phyloP scores from a whole-genome alignment of 2,888 invertebrate species.

The Sialis fuliginosa region DNA sequence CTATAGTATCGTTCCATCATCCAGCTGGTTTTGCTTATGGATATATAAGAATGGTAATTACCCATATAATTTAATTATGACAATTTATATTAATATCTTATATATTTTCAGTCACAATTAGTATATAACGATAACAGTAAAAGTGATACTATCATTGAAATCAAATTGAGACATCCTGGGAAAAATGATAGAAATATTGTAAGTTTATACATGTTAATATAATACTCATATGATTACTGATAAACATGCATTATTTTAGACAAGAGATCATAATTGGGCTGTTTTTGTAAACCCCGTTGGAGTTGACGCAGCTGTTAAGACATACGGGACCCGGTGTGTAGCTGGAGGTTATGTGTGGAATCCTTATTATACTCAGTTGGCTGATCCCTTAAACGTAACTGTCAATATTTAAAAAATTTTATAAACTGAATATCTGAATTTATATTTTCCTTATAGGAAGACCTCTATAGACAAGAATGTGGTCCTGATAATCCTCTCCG shows the following conservation, averaged over 20 bases:
- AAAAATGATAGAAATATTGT: conserved; percentile 66
- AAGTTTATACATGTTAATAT: conserved; percentile 14
- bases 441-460: conserved; percentile 35
- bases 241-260: conserved; percentile 29
- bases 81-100: conserved; percentile 4
- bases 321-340: conserved; percentile 64
- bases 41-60: conserved; percentile 58
- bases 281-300: conserved; percentile 84
- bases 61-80: not conserved
- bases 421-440: not conserved
- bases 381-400: conserved; percentile 69
- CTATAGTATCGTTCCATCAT: conserved; percentile 83
- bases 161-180: conserved; percentile 76
- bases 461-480: conserved; percentile 74
- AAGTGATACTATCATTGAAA: conserved; percentile 81
- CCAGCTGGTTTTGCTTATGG: conserved; percentile 72
- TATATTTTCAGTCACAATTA: conserved; percentile 50
- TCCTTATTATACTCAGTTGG: conserved; percentile 76
- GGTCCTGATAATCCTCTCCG: conserved; percentile 72
- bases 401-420: conserved; percentile 10
- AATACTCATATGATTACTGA: too few species aligned
- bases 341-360: conserved; percentile 88
- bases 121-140: conserved; percentile 71
- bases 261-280: conserved; percentile 73
- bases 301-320: conserved; percentile 73